phyloP scores from a whole-genome alignment of 2,888 invertebrate species.

The Dryomyza anilis region DNA sequence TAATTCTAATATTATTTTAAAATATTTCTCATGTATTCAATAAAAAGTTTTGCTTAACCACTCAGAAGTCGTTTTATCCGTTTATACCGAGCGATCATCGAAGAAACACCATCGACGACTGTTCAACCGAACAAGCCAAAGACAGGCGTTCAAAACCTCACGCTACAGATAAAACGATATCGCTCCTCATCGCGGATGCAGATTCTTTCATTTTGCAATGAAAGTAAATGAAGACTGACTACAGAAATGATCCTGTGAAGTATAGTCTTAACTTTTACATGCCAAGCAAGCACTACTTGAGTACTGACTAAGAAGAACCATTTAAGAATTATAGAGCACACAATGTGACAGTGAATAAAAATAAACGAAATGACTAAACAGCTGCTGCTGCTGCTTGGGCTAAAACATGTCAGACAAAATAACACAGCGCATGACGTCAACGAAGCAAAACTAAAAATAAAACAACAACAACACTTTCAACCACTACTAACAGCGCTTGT shows the following conservation, averaged over 20 bases:
- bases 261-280: slow-evolving; percentile 56
- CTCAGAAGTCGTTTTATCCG: slow-evolving; percentile 45
- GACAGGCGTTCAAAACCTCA: slow-evolving; percentile 56
- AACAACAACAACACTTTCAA: too few relatives aligned
- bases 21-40: slow-evolving; percentile 30
- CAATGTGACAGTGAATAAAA: not conserved
- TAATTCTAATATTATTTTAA: too few relatives aligned
- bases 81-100: slow-evolving; percentile 44
- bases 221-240: slow-evolving; percentile 68
- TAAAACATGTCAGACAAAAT: too few relatives aligned
- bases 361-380: not conserved
- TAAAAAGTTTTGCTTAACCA: slow-evolving; percentile 33
- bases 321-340: slow-evolving; percentile 3
- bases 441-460: too few relatives aligned
- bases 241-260: slow-evolving; percentile 74
- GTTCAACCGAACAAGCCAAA: slow-evolving; percentile 23
- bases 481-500: too few relatives aligned
- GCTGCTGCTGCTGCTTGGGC: too few relatives aligned
- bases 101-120: slow-evolving; percentile 35
- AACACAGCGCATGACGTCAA: too few relatives aligned
- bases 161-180: slow-evolving; percentile 64
- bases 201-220: slow-evolving; percentile 62
- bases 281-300: not conserved
- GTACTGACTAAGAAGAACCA: not conserved
- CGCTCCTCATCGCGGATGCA: slow-evolving; percentile 67